Evolutionary conservation across 2,113 vertebrate genomes (phyloP), one percentile per base, ranked within the genome.

Genomic region (Eulemur macaco): DNA sequence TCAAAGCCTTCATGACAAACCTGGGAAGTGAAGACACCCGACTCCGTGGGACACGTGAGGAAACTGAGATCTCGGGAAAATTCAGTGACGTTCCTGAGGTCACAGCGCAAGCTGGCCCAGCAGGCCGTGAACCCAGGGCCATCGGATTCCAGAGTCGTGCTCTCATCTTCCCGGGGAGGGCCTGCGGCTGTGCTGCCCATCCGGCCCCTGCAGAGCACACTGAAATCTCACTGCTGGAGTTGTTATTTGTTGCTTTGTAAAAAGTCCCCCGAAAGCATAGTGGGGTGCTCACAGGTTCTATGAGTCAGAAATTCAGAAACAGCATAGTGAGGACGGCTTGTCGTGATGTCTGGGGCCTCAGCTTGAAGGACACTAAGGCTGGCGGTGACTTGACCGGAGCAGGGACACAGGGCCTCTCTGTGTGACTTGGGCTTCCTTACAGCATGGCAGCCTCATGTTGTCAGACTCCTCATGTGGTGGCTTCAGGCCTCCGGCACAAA

Each of bases 121-220:
- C 14, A 39, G 74, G 42, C 6, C 4, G 1, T 0, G 17, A 76
- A 80, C n/a, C 21, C 7, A 39, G 52, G n/a, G 37, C 54, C 52
- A 81, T 1, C 21, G 25, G 78, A 39, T 81, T 81, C 14, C 78
- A 12, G 60, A 47, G 31, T 39, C 52, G 50, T 2, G 39, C 25
- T 29, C 31, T 17, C 10, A 5, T 29, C 64, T 81, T 34, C 27
- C 34, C 3, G 0, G 56, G 34, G 13, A 20, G 20, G 21, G 64
- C 20, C 1, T 0, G n/a, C 63, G 37, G 12, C 54, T 64, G 5
- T 52, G n/a, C 20, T 42, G 15, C 13, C 11, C 1, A 9, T 17
- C 25, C 29, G 20, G 10, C 25, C n/a, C 88, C 54, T 8, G 8
- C n/a, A 64, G 50, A 71, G 52, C 85, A 71, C 2, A 37, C n/a